phyloP scores from a whole-genome alignment of 1,140 invertebrate genomes.

The Aphis craccivora region DNA sequence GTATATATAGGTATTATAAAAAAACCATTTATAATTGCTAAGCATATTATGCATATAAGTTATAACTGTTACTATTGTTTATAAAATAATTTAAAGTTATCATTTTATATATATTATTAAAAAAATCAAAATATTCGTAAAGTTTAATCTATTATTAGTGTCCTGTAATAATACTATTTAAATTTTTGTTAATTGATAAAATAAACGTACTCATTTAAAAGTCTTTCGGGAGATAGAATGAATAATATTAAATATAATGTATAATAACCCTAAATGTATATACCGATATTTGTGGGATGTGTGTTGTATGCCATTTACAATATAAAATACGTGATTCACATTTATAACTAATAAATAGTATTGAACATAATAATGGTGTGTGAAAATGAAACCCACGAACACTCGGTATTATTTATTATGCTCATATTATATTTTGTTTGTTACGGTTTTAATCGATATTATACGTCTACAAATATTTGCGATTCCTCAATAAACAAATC shows the following conservation, averaged over 20 bases:
- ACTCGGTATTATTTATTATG: neutral
- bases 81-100: neutral
- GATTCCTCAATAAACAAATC: neutral
- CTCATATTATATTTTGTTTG: neutral
- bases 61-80: neutral
- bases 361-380: neutral
- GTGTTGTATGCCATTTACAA: too few relatives aligned
- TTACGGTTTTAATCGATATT: neutral
- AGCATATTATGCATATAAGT: neutral
- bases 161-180: too few relatives aligned
- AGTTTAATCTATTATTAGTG: neutral
- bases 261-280: too few relatives aligned
- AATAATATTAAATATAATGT: neutral
- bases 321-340: too few relatives aligned
- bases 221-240: too few relatives aligned
- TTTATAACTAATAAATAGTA: too few relatives aligned
- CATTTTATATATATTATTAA: neutral
- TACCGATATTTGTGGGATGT: too few relatives aligned
- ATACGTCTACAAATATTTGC: neutral
- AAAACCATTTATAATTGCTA: neutral
- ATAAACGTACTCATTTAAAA: too few relatives aligned
- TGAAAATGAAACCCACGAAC: neutral
- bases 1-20: neutral
- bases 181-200: too few relatives aligned
- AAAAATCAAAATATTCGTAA: neutral